Base-by-base conservation (phyloP, 2,797 vertebrate genomes). In the Cuniculus paca region DNA sequence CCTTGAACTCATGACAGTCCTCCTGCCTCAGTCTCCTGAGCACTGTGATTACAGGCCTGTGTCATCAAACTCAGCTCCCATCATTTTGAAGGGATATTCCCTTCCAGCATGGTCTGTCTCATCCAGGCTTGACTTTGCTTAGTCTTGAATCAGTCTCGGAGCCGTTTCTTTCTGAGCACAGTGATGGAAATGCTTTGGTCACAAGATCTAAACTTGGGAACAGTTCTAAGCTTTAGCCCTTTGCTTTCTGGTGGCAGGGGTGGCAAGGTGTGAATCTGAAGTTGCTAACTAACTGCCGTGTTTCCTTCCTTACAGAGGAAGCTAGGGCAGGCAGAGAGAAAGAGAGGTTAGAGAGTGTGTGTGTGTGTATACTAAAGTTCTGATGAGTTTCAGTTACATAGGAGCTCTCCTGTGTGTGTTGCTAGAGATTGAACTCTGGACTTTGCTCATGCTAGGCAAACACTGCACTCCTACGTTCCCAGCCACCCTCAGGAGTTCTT, bases 71-170 rank as follows among this genome's bases (percentile, higher is more conserved):
- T 22, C 60, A 34, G 2, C 14, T 65, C 34, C 34, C 31, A 65
- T 17, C 31, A 20, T 77, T 91, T 93, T 70, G 20, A 83, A 14
- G 85, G 60, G 34, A 58, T 87, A 36, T 94, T 95, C 50, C 84
- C 80, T 77, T 70, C 68, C 81, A 77, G 2, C 2, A 0, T 39
- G 19, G 34, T 63, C 28, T 81, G 42, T 75, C 39, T 65, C 78
- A 12, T 50, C 36, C 52, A 77, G 45, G 36, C 60, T 93, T 54
- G 58, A 63, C 39, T 45, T 52, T 81, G 39, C 22, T 39, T 87
- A 58, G 28, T 20, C 20, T 93, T 91, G 42, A 24, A 13, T 45
- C 77, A 22, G 75, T 58, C 11, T 85, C 28, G 36, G 31, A 70
- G 14, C 16, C 6, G 34, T 56, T 11, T 79, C 31, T 88, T 95